Conservation (phyloP, 2,797 vertebrate species). For the Bucorvus abyssinicus region DNA sequence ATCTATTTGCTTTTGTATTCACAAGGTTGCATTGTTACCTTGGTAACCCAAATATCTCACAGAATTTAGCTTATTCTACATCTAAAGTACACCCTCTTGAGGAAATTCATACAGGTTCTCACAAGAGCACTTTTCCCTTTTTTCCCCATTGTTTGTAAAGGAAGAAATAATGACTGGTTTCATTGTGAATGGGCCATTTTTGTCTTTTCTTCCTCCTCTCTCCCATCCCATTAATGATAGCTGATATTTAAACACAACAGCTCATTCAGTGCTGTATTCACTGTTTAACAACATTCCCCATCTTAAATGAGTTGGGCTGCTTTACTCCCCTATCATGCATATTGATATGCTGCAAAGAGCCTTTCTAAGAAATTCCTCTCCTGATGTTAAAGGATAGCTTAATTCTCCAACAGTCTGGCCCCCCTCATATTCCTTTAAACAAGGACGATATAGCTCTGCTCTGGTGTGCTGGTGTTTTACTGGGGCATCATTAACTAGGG, state of each 20-base stretch:
- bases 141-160: slow-evolving; percentile 59
- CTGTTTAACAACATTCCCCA: neutral
- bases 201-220: slow-evolving; percentile 24
- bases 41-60: slow-evolving; percentile 59
- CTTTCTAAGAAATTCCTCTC: neutral
- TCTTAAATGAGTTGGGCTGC: slow-evolving; percentile 4
- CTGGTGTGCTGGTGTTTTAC: neutral
- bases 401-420: neutral
- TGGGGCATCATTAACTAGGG: neutral
- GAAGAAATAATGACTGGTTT: slow-evolving; percentile 59
- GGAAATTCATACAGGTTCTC: slow-evolving; percentile 54
- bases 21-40: slow-evolving; percentile 57
- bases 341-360: neutral
- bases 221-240: slow-evolving; percentile 32
- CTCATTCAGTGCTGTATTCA: neutral
- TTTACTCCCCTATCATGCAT: neutral
- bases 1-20: slow-evolving; percentile 71
- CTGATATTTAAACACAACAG: slow-evolving; percentile 4
- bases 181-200: slow-evolving; percentile 43
- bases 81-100: slow-evolving; percentile 69
- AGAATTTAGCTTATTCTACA: slow-evolving; percentile 47
- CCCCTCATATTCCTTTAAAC: neutral
- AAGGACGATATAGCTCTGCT: neutral
- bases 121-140: slow-evolving; percentile 24
- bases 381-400: neutral